Percentiles rank a stretch among this genome's conserved stretches.
phyloP scores from a whole-genome alignment of 2,888 invertebrate genomes.

The Sphinx pinastri region DNA sequence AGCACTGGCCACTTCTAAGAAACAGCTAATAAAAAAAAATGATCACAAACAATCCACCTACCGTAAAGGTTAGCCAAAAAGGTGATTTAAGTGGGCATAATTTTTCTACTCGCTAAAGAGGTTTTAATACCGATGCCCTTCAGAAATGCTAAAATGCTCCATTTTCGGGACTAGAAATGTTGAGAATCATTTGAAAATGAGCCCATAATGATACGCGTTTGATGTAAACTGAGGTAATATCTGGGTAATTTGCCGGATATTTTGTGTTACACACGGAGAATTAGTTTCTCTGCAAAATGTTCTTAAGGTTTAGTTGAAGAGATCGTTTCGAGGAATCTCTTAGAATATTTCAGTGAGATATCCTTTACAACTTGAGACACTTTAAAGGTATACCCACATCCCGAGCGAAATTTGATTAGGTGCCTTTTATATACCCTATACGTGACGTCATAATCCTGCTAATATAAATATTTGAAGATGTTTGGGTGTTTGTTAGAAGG shows the following conservation, averaged over 20 bases:
- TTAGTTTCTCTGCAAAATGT: neutral
- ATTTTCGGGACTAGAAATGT: neutral
- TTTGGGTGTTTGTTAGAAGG: too few relatives aligned
- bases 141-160: neutral
- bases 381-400: too few relatives aligned
- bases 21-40: neutral
- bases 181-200: conserved; percentile 1
- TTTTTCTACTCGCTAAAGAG: neutral
- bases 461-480: too few relatives aligned
- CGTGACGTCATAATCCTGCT: too few relatives aligned
- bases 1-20: neutral
- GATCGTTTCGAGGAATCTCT: neutral
- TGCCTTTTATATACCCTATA: too few relatives aligned
- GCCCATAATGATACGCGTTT: neutral
- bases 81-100: neutral
- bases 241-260: neutral
- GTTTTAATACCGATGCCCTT: conserved; percentile 3
- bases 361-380: too few relatives aligned
- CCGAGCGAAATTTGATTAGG: too few relatives aligned
- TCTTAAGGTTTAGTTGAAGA: neutral
- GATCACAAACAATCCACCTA: too few relatives aligned
- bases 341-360: too few relatives aligned
- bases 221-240: neutral
- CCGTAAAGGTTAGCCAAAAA: neutral
- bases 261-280: neutral